Evolutionary conservation across 2,113 vertebrate genomes (phyloP).

Genomic region (Bos indicus): DNA sequence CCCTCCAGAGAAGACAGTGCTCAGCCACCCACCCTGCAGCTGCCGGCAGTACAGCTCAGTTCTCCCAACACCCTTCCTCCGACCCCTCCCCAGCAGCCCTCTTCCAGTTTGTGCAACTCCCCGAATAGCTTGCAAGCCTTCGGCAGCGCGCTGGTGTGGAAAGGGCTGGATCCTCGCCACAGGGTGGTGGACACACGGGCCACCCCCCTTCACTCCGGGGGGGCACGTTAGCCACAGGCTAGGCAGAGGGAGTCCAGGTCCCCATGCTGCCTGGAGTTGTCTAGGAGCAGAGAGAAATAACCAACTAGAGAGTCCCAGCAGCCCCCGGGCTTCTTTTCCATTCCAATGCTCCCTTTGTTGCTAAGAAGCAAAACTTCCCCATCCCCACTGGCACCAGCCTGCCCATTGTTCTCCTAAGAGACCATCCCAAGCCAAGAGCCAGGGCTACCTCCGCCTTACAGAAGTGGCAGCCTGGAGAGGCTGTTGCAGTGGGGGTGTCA

Average conservation of each 20-base stretch:
- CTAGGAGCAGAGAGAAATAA: constrained; percentile 44
- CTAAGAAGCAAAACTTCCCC: constrained; percentile 49
- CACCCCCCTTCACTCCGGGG: neutral
- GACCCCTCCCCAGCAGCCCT: neutral
- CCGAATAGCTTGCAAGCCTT: neutral
- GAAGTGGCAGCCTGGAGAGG: neutral
- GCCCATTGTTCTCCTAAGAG: constrained; percentile 58
- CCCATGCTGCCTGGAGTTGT: constrained; percentile 25
- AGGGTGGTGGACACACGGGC: neutral
- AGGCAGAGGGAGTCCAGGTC: neutral
- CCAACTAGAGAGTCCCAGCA: neutral
- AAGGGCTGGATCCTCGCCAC: neutral
- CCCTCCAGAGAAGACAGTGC: neutral
- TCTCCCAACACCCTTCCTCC: neutral
- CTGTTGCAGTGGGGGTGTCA: neutral
- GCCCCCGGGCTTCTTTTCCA: neutral
- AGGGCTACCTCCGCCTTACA: neutral
- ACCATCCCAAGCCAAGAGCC: neutral
- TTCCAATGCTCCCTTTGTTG: constrained; percentile 64
- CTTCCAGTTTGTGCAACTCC: constrained; percentile 33
- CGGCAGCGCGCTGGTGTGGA: constrained; percentile 12
- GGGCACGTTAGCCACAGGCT: constrained; percentile 26
- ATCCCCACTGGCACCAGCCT: constrained; percentile 55
- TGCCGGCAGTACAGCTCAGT: neutral
- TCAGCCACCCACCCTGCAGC: neutral